Conservation (phyloP, 2,113 vertebrate species). For the Stomatorhinus ivindoensis region DNA sequence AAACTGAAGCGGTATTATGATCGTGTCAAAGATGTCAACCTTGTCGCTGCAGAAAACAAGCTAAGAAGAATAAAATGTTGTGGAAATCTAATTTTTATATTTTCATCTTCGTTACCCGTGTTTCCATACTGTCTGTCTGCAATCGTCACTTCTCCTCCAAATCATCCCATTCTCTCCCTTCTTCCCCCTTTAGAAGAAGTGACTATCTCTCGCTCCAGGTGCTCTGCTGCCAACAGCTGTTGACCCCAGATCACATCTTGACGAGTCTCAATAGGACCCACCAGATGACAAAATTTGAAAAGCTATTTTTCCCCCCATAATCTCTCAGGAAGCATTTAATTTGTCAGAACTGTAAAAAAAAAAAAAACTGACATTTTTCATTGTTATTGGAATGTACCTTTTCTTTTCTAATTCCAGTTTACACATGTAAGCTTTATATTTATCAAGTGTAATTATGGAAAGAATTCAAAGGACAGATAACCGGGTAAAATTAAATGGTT, state of each 20-base stretch:
- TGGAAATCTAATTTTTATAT: not conserved
- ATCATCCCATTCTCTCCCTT: not conserved
- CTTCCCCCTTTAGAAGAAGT: constrained; percentile 33
- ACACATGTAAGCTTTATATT: not conserved
- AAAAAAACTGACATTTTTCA: not conserved
- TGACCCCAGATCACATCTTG: constrained; percentile 46
- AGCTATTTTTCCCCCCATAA: constrained; percentile 44
- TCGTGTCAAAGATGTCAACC: not conserved
- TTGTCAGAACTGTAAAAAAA: constrained; percentile 14
- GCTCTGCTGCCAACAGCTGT: constrained; percentile 44
- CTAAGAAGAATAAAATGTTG: not conserved
- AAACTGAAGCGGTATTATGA: not conserved
- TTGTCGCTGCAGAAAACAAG: not conserved
- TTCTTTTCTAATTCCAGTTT: not conserved
- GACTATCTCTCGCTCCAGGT: constrained; percentile 47
- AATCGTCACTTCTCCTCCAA: not conserved
- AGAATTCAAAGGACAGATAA: not conserved
- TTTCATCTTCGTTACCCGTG: not conserved
- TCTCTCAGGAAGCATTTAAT: constrained; percentile 27
- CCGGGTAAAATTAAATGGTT: not conserved
- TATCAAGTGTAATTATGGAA: not conserved
- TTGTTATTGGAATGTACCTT: not conserved
- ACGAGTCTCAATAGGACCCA: constrained; percentile 32
- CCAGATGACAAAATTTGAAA: constrained; percentile 35
- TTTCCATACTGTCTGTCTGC: not conserved